phyloP scores from a whole-genome alignment of 2,113 vertebrate species.

The Hippolais icterina region DNA sequence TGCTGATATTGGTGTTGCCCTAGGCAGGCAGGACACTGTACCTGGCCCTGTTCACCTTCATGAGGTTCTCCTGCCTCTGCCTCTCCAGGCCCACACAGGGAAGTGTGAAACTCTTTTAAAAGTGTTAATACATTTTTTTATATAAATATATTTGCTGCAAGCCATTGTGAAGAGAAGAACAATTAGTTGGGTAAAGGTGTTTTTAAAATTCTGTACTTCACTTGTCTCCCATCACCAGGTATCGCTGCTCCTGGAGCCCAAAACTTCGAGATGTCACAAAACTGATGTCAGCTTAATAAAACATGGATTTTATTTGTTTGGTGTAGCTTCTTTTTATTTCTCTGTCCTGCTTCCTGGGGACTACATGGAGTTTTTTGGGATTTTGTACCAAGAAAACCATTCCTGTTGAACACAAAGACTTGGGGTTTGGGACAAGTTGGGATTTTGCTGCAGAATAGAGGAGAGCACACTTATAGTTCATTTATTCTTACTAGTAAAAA shows the following conservation, averaged over 20 bases:
- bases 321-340: background rate
- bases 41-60: background rate
- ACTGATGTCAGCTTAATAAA: background rate
- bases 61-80: background rate
- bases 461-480: background rate
- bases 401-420: background rate
- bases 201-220: background rate
- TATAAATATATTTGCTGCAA: background rate
- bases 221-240: background rate
- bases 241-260: background rate
- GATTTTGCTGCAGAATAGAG: background rate
- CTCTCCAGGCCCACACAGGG: background rate
- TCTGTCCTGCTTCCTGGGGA: background rate
- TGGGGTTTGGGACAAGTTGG: background rate
- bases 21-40: background rate
- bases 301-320: background rate
- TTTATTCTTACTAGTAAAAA: background rate
- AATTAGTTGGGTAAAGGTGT: rapidly evolving
- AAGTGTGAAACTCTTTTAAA: background rate
- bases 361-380: background rate
- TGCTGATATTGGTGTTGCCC: background rate
- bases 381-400: background rate
- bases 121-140: background rate
- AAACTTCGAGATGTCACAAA: background rate
- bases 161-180: background rate